Percentiles rank a stretch among this genome's conserved stretches.
phyloP scores from a whole-genome alignment of 1,140 invertebrate genomes.

The Drosophila kikkawai region DNA sequence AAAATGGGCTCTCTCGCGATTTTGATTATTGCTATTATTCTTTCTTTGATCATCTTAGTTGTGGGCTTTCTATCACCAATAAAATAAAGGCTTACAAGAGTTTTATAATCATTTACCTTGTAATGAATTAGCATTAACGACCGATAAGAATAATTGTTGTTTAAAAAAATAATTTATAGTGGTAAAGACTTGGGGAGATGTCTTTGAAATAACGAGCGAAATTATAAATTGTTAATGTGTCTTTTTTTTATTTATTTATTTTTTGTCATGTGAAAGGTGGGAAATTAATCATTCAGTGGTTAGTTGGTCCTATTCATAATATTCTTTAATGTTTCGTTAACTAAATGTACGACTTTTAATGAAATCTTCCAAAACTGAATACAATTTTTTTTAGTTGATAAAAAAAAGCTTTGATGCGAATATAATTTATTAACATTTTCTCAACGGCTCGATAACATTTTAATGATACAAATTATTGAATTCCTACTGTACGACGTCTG shows the following conservation, averaged over 20 bases:
- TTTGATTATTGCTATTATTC: neutral
- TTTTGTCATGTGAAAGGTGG: neutral
- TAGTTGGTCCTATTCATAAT: too few relatives aligned
- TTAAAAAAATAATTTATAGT: too few relatives aligned
- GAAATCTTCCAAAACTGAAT: neutral
- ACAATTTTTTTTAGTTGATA: neutral
- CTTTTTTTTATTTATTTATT: too few relatives aligned
- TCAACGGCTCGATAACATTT: neutral
- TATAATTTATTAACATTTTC: neutral
- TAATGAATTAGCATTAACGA: neutral
- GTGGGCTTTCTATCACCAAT: neutral
- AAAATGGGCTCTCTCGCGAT: neutral
- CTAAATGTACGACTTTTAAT: neutral
- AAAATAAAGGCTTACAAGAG: neutral
- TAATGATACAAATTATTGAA: neutral
- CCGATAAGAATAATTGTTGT: too few relatives aligned
- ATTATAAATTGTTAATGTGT: too few relatives aligned
- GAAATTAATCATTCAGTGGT: neutral
- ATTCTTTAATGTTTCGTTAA: too few relatives aligned
- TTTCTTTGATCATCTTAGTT: neutral
- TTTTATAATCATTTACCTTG: neutral
- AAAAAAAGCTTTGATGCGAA: neutral
- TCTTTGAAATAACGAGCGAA: too few relatives aligned
- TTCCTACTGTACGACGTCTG: conserved; percentile 12
- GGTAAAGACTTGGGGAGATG: too few relatives aligned